Conservation (phyloP, 2,888 invertebrate species). For the Tetranychus truncatus region DNA sequence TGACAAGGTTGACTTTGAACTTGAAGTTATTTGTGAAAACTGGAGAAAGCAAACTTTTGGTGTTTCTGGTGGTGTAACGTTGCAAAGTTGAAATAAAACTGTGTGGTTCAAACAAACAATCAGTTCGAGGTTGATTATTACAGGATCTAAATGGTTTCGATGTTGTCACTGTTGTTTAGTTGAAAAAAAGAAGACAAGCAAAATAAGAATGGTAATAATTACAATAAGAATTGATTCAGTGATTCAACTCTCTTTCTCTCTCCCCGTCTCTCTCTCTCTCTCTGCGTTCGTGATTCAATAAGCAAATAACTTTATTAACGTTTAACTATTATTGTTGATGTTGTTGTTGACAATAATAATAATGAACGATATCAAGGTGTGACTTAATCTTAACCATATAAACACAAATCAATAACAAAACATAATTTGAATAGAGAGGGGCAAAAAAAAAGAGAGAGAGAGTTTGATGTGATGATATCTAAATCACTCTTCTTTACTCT, state of each 20-base stretch:
- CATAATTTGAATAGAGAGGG: not conserved
- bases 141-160: not conserved
- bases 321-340: not conserved
- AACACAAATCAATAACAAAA: slow-evolving; percentile 1
- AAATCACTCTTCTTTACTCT: slow-evolving; percentile 9
- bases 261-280: not conserved
- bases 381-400: not conserved
- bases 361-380: not conserved
- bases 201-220: not conserved
- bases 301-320: not conserved
- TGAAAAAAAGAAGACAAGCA: not conserved
- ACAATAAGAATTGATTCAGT: not conserved
- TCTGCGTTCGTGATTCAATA: not conserved
- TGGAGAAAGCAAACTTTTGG: not conserved
- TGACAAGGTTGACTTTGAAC: not conserved
- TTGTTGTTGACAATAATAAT: not conserved
- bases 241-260: not conserved
- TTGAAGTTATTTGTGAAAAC: not conserved
- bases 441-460: slow-evolving; percentile 6
- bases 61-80: not conserved
- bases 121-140: not conserved
- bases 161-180: not conserved
- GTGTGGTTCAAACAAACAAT: not conserved
- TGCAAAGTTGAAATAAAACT: not conserved
- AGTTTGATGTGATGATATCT: not conserved